These are phyloP conservation scores for Kryptopterus vitreolus DNA, from an alignment of 2,797 vertebrate genomes.

Conservation along the genomic window DNA sequence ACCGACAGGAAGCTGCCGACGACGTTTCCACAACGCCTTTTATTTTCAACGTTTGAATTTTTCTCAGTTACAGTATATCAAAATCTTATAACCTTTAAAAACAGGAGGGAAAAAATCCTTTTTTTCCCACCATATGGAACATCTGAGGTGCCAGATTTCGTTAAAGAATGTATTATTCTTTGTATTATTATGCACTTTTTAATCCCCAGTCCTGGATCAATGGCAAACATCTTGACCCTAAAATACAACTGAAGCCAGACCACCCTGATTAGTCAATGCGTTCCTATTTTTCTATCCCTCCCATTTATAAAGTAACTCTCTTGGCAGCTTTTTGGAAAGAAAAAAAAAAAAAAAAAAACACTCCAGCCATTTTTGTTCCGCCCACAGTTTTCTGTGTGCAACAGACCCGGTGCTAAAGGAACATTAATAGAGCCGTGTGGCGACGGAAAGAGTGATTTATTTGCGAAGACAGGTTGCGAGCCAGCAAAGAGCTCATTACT, in stretches of 20 bases:
- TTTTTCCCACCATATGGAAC: not conserved
- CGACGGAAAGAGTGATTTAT: conserved; percentile 68
- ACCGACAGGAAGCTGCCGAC: conserved; percentile 32
- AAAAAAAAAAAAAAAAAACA: conserved; percentile 12
- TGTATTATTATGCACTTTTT: not conserved
- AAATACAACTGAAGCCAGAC: not conserved
- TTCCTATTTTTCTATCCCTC: conserved; percentile 9
- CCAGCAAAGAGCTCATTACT: conserved; percentile 76
- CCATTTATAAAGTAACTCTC: conserved; percentile 27
- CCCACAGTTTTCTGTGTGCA: conserved; percentile 50
- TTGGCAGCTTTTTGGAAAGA: conserved; percentile 17
- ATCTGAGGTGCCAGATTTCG: not conserved
- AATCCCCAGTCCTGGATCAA: too few species aligned
- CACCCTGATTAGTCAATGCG: not conserved
- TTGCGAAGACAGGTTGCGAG: conserved; percentile 71
- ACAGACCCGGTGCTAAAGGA: conserved; percentile 52
- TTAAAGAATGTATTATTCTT: not conserved
- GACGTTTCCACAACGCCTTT: conserved; percentile 24
- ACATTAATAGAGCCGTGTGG: conserved; percentile 50
- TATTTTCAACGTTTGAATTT: not conserved
- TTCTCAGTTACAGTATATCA: not conserved
- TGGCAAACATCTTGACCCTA: not conserved
- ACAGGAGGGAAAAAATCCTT: too few species aligned
- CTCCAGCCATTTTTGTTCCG: conserved; percentile 41
- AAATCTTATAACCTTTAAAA: not conserved